phyloP scores from a whole-genome alignment of 1,140 invertebrate species.

The Teleopsis dalmanni region DNA sequence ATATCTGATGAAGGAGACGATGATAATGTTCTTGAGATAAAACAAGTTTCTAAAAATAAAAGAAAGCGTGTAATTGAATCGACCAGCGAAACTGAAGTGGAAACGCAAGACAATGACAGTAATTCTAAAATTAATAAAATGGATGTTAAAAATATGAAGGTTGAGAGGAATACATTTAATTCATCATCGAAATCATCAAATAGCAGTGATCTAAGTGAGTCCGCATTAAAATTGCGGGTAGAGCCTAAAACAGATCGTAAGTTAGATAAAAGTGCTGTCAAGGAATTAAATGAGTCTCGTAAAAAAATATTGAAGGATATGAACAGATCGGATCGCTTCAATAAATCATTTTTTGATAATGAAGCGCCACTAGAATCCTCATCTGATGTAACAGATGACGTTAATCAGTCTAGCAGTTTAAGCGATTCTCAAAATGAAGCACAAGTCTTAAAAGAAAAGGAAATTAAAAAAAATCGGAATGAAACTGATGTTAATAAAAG shows the following conservation, averaged over 20 bases:
- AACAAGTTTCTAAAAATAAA: too few species aligned
- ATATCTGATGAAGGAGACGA: too few species aligned
- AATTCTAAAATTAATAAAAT: background rate
- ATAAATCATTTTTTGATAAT: constrained; percentile 17
- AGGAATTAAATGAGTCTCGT: constrained; percentile 15
- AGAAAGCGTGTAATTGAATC: too few species aligned
- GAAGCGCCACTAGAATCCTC: background rate
- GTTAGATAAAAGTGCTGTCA: background rate
- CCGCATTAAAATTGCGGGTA: constrained; percentile 9
- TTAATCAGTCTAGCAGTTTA: too few species aligned
- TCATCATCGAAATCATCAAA: constrained; percentile 3
- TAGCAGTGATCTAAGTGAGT: constrained; percentile 20
- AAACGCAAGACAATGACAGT: background rate
- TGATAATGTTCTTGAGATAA: too few species aligned
- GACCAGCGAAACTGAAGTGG: too few species aligned
- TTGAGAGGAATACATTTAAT: background rate
- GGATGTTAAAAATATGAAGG: background rate
- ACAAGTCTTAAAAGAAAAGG: too few species aligned
- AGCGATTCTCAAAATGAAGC: too few species aligned
- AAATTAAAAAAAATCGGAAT: too few species aligned
- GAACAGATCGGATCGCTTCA: constrained; percentile 21
- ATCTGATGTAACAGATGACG: too few species aligned
- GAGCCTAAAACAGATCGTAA: background rate
- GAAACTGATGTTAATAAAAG: background rate
- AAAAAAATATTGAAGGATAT: constrained; percentile 13